phyloP scores from a whole-genome alignment of 2,113 vertebrate genomes.

The Mellivora capensis region DNA sequence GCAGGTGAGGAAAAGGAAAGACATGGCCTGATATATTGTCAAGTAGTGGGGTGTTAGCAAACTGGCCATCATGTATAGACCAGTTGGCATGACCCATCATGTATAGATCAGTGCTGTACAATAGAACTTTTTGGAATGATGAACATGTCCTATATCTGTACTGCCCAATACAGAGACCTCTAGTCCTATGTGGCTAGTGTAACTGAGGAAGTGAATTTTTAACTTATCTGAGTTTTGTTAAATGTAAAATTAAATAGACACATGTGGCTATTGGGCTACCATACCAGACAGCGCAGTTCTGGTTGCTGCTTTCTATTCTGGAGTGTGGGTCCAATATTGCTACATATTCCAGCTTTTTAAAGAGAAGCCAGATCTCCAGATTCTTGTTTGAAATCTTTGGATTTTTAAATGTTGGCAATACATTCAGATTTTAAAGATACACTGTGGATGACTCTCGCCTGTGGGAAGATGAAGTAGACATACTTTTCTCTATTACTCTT shows the following conservation, averaged over 20 bases:
- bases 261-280: not conserved
- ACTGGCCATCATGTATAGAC: not conserved
- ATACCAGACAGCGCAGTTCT: not conserved
- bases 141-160: not conserved
- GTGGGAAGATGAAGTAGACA: not conserved
- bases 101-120: not conserved
- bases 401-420: not conserved
- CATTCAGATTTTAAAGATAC: constrained; percentile 4
- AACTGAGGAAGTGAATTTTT: not conserved
- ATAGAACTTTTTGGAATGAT: not conserved
- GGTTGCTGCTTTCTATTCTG: not conserved
- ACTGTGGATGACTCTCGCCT: not conserved
- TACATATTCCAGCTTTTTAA: not conserved
- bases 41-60: not conserved
- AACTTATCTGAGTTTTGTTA: not conserved
- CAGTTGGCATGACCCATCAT: not conserved
- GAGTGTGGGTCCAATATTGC: not conserved
- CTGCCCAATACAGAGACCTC: not conserved
- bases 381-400: constrained; percentile 34
- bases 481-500: not conserved
- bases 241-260: not conserved
- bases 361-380: constrained; percentile 1
- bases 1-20: not conserved
- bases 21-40: not conserved
- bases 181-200: not conserved